Evolutionary conservation across 2,113 vertebrate genomes (phyloP).

Genomic region (Bubo bubo): DNA sequence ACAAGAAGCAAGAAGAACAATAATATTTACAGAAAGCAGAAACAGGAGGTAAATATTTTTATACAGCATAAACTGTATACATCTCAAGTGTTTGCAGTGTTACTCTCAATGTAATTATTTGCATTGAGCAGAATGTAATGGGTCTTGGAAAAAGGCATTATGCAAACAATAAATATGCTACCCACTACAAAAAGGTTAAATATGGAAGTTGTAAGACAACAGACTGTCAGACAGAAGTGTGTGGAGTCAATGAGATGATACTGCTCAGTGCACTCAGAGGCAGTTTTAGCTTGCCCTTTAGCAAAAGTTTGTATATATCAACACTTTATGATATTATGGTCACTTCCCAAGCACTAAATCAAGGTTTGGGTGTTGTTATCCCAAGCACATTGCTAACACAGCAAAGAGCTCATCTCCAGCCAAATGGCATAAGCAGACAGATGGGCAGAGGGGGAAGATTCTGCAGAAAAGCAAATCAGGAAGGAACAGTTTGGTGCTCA

Average conservation of each 20-base stretch:
- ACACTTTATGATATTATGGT: not conserved
- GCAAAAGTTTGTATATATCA: not conserved
- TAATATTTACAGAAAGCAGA: not conserved
- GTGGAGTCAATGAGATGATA: not conserved
- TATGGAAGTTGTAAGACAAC: not conserved
- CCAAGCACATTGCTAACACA: not conserved
- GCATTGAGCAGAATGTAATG: not conserved
- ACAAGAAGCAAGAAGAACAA: not conserved
- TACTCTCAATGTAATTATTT: not conserved
- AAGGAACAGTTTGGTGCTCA: not conserved
- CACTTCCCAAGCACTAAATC: not conserved
- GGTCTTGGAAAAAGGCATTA: not conserved
- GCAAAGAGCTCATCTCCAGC: not conserved
- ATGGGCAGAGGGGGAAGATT: not conserved
- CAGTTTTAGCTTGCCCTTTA: not conserved
- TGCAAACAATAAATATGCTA: not conserved
- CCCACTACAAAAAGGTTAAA: not conserved
- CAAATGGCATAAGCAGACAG: not conserved
- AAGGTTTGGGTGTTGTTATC: not conserved
- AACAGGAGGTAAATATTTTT: slow-evolving; percentile 18
- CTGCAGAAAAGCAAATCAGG: not conserved
- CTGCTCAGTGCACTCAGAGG: not conserved
- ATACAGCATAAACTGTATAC: fast-evolving
- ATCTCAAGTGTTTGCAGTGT: not conserved
- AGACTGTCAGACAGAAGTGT: not conserved